Conservation (phyloP, 2,888 invertebrate species). For the Eupithecia vulgata region DNA sequence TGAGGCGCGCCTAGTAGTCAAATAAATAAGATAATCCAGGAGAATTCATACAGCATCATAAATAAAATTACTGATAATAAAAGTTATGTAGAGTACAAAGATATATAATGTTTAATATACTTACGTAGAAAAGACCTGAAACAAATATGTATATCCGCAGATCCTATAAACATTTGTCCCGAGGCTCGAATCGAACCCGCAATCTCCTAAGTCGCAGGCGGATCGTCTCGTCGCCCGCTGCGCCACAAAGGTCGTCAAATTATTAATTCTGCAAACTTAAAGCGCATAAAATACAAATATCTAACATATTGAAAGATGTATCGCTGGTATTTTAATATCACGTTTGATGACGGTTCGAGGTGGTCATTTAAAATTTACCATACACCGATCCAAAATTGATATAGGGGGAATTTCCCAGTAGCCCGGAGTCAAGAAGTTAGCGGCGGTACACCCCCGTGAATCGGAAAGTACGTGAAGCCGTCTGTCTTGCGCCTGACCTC, state of each 20-base stretch:
- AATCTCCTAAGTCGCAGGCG: not conserved
- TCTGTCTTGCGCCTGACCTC: too few relatives aligned
- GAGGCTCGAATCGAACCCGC: not conserved
- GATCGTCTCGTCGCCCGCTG: not conserved
- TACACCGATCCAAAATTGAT: too few relatives aligned
- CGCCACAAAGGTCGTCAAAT: not conserved
- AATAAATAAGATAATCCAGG: too few relatives aligned
- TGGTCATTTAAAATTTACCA: not conserved
- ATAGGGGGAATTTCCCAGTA: too few relatives aligned
- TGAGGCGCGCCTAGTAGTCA: too few relatives aligned
- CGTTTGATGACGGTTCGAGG: not conserved
- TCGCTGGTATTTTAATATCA: not conserved
- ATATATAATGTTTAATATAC: not conserved
- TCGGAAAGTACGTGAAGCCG: too few relatives aligned
- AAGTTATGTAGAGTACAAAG: too few relatives aligned
- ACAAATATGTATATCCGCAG: not conserved
- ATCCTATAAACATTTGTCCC: not conserved
- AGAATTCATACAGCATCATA: too few relatives aligned
- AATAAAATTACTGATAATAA: too few relatives aligned
- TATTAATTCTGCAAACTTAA: not conserved
- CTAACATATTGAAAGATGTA: not conserved
- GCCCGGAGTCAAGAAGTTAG: too few relatives aligned
- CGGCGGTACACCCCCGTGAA: too few relatives aligned
- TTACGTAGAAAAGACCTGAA: not conserved
- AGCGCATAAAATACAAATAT: not conserved